Evolutionary conservation across 1,140 invertebrate genomes (phyloP), one percentile per base, ranked within the genome.

Genomic region (Microplitis mediator): DNA sequence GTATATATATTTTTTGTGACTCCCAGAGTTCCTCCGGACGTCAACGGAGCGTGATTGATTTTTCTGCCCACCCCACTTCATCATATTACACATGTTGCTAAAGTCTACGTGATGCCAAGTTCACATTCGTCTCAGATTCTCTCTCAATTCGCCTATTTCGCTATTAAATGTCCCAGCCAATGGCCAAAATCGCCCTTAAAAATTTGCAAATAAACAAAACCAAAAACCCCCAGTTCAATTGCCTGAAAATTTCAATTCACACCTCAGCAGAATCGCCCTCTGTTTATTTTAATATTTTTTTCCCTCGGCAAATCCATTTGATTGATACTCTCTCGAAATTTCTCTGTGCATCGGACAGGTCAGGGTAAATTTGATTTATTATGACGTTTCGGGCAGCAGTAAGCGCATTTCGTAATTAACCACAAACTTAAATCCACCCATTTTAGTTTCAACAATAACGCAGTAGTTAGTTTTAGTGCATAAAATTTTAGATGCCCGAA

Each of bases 11-110:
- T 35, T 8, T 13, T 16, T 52, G 31, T 50, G 52, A 36, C 68
- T 73, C 62, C 45, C 35, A 60, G n/a, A 68, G 60, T 69, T 69
- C 64, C 72, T 74, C 74, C 23, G 73, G 76, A 76, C 77, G 81
- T 82, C 81, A 81, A 79, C 77, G 69, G 61, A 69, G 66, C 71
- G 79, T 82, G 81, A 82, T 82, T 82, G 81, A 82, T 82, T 82
- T 81, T 82, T 79, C 80, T 79, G 69, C 73, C 73, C 71, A 74
- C 70, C 66, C 61, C 71, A 45, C 6, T 75, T 68, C 69, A 51
- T 61, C 45, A 61, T 69, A 23, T 56, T 81, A 79, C 80, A 82
- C 77, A 69, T 82, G 80, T 81, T 80, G 72, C 77, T 74, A 13
- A 39, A 36, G n/a, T 67, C 51, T 58, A 50, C 58, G 23, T 23